phyloP scores from a whole-genome alignment of 2,797 vertebrate genomes.

The Sebastiscus albofasciatus region DNA sequence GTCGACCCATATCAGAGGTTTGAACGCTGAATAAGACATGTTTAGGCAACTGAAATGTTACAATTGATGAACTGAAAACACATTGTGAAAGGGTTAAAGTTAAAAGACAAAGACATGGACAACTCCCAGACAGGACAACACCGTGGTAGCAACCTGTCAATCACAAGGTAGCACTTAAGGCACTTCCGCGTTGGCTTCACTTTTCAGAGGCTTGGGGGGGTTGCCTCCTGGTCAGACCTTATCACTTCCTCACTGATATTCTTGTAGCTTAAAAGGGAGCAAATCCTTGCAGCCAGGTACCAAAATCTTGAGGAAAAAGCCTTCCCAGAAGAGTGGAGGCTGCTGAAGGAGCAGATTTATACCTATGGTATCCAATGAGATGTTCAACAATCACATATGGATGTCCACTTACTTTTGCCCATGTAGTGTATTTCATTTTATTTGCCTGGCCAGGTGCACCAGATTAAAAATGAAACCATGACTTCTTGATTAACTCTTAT shows the following conservation, averaged over 20 bases:
- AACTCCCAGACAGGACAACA: too few species aligned
- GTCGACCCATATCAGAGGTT: too few species aligned
- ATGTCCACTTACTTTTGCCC: background rate
- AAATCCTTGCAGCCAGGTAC: background rate
- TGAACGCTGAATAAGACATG: too few species aligned
- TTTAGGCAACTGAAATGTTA: too few species aligned
- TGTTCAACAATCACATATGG: background rate
- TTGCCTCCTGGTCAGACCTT: background rate
- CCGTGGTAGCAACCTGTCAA: too few species aligned
- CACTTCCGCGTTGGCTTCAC: background rate
- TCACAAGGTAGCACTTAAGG: background rate
- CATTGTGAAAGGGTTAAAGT: too few species aligned
- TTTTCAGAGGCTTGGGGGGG: background rate
- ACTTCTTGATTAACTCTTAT: too few species aligned
- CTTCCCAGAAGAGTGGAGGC: background rate
- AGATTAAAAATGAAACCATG: background rate
- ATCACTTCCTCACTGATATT: background rate
- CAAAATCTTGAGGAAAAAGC: background rate
- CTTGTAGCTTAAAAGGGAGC: background rate
- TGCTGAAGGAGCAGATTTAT: background rate
- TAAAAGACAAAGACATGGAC: too few species aligned
- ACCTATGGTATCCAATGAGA: rapidly evolving
- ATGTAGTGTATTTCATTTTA: background rate
- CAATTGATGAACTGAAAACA: too few species aligned
- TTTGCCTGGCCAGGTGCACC: background rate